Base-by-base conservation (phyloP, 1,140 invertebrate genomes). In the Drosophila littoralis region DNA sequence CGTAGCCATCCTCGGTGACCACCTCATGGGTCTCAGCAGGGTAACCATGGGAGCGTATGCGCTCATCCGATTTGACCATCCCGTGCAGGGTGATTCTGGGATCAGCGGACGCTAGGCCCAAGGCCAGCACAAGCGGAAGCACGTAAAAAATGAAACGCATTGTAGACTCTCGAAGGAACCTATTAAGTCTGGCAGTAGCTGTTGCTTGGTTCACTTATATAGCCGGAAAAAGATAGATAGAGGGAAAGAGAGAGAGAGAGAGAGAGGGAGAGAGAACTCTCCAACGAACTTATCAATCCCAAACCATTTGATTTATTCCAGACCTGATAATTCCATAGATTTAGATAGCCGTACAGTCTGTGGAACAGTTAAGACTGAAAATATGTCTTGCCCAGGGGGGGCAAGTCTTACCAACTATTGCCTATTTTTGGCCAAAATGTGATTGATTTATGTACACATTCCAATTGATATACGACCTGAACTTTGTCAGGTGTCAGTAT, bases 21-120 rank as follows among this genome's bases (percentile, higher is more conserved):
- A 90, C 71, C 45, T 69, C n/a, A 45, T 90, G 82, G 0, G 46
- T 28, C 52, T 90, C 86, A 1, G 65, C 45, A 0, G 88, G 88
- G 48, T 90, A 90, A n/a, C 86, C 86, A 36, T 91, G 86, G 7
- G 69, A 75, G 1, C 54, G 57, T 12, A 91, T 83, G 6, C 86
- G 72, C 15, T 76, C 79, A 46, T 82, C 82, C 59, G 84, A 70
- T 28, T 13, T 75, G 6, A 68, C 35, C 40, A 89, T 80, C 13
- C 67, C 77, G 15, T 50, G 69, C 32, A 88, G 43, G 33, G 46
- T 64, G 10, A 60, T 63, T 0, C 65, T 13, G 1, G 66, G 57
- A 60, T 75, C 76, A 43, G 63, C 75, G 9, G 22, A 28, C 28
- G 65, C 66, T 10, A 72, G 42, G 17, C 66, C 70, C 43, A 58